Percentiles rank a stretch among this genome's conserved stretches.
Conservation (phyloP, 2,113 vertebrate species). For the Phalacrocorax pelagicus region DNA sequence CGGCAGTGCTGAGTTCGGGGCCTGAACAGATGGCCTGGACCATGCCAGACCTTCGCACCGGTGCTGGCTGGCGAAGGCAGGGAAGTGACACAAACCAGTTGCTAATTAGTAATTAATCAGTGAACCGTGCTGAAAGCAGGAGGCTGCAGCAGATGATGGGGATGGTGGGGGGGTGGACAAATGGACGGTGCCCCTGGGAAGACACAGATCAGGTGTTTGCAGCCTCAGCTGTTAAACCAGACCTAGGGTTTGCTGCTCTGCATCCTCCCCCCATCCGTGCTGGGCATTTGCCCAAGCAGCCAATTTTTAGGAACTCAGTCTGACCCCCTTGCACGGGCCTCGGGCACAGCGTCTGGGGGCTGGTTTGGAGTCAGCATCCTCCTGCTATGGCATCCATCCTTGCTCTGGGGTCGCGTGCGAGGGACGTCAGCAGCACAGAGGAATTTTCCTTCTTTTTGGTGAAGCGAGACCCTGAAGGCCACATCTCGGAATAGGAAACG, state of each 20-base stretch:
- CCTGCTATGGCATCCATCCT: neutral
- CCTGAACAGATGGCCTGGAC: slow-evolving; percentile 25
- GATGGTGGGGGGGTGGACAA: neutral
- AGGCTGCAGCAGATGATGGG: neutral
- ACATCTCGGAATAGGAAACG: neutral
- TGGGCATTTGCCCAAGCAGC: neutral
- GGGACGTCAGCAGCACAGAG: neutral
- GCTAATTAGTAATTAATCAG: slow-evolving; percentile 28
- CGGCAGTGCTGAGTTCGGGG: fast-evolving
- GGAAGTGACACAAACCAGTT: neutral
- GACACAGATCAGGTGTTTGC: neutral
- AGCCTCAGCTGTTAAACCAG: neutral
- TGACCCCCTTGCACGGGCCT: fast-evolving
- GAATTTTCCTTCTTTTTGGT: neutral
- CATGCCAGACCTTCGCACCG: neutral
- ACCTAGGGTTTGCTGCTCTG: neutral
- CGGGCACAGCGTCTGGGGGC: too few relatives aligned
- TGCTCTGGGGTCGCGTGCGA: fast-evolving
- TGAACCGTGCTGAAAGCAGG: neutral
- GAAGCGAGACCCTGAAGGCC: neutral
- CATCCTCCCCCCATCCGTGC: fast-evolving
- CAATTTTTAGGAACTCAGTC: neutral
- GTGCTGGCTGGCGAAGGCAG: neutral
- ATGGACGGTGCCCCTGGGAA: fast-evolving
- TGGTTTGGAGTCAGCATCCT: neutral